These are phyloP conservation scores for Troilus luridus DNA, from an alignment of 2,888 invertebrate genomes.

Conservation along the genomic window DNA sequence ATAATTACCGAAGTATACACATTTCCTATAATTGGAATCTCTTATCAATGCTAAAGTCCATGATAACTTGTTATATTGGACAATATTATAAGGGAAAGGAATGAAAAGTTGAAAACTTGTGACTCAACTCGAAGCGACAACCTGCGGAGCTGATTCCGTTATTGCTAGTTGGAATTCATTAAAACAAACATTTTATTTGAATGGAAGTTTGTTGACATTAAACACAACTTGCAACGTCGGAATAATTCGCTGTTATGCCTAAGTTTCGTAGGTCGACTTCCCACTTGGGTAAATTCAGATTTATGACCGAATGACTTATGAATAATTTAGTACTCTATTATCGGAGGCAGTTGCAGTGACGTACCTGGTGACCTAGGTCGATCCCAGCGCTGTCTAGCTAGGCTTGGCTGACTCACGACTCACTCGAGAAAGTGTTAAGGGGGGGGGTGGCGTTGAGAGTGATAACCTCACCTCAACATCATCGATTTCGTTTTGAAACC, in stretches of 20 bases:
- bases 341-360: not conserved
- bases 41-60: too few relatives aligned
- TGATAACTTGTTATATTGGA: too few relatives aligned
- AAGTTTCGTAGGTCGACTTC: not conserved
- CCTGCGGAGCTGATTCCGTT: too few relatives aligned
- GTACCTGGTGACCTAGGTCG: slow-evolving; percentile 37
- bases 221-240: not conserved
- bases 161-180: too few relatives aligned
- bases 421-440: not conserved
- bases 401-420: slow-evolving; percentile 16
- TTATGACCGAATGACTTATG: slow-evolving; percentile 14
- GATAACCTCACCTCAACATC: not conserved
- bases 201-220: not conserved
- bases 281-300: not conserved
- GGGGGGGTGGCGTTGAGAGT: not conserved
- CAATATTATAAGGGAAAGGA: too few relatives aligned
- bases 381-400: slow-evolving; percentile 18
- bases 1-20: too few relatives aligned
- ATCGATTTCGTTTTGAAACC: not conserved
- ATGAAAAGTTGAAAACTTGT: too few relatives aligned
- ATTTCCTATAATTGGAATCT: too few relatives aligned
- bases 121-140: too few relatives aligned
- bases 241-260: not conserved
- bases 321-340: not conserved
- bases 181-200: not conserved